Base-by-base conservation (phyloP, 2,113 vertebrate genomes). In the Triplophysa tibetana region DNA sequence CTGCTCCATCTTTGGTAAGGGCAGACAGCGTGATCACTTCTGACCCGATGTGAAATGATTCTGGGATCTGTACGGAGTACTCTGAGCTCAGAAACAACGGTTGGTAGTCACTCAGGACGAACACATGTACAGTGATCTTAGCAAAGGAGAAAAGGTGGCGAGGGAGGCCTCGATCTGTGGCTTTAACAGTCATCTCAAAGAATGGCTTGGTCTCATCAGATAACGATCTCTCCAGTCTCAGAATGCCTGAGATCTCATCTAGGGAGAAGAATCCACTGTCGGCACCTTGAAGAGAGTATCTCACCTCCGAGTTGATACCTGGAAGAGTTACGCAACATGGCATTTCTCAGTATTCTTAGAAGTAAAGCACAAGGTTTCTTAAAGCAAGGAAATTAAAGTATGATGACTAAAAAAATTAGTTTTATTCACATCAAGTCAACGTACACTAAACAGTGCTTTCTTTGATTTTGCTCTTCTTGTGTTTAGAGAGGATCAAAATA, bases 241-340 rank as follows among this genome's bases (percentile, higher is more conserved):
- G 92, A 70, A 99, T 91, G 1, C 98, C 98, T 0, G 98, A 97
- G 80, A 91, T 92, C 82, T 97, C 94, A 2, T 99, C 97, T 38
- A 99, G 89, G 10, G 96, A 97, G 83, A 98, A 99, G 87, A 93
- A 95, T 3, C 94, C 94, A 2, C 91, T 90, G 5, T 94, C 94
- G 0, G 94, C 94, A 1, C 94, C 91, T 50, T 90, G 83, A 50
- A 99, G 91, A 10, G 94, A 94, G 84, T 99, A 99, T 13, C 92
- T 86, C 66, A 99, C 95, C 84, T 98, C 96, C 0, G 96, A 93
- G 0, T 98, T 99, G 85, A 93, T 84, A 69, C 96, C 98, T 99
- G 91, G 0, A 65, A 86, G 60, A 77, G 62, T 77, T 65, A 52
- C 1, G 45, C 1, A 77, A 77, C 41, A 65, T n/a, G 17, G 21